Base-by-base conservation (phyloP, 2,888 invertebrate species). In the Sabatieria punctata region DNA sequence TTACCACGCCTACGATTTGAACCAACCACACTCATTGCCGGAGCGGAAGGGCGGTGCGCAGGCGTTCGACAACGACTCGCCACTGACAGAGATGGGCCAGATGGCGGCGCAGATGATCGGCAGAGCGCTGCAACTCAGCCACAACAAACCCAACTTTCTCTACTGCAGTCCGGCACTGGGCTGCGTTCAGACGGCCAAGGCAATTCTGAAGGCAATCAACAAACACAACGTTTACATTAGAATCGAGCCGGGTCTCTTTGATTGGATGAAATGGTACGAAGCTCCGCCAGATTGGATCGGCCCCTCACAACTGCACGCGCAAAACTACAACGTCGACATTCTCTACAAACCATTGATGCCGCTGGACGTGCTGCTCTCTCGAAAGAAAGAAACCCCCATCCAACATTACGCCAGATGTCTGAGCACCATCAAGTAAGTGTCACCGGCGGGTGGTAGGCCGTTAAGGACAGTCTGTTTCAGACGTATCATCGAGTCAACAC, bases 181-280 rank as follows among this genome's bases (percentile, higher is more conserved):
- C 45, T 88, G 86, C 69, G 75, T 93, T 30, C 85, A 91, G 68
- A 91, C 91, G 11, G 72, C 72, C n/a, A 58, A 65, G 15, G 65
- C 64, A 49, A 59, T 73, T 22, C 58, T 74, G 21, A 64, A 65
- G 62, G 70, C 30, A 11, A 8, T 30, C 30, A 15, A 8, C 15
- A 15, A 8, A 15, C 30, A 30, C 8, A 8, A 30, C 15, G 8
- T 30, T 8, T 11, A 77, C 54, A 75, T 85, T 22, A 75, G 75
- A 57, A 72, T 91, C 21, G 91, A 91, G 63, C 85, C 86, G 0
- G 85, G 83, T 0, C 69, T 91, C 36, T 91, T 89, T 67, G 91
- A 91, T 67, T 89, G 82, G 81, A 74, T 85, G 60, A 77, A 79
- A 30, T 89, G 88, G 88, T 85, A 88, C 66, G 74, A 76, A 1